A percentile compares a stretch with the other conserved stretches of the same genome.
phyloP scores from a whole-genome alignment of 2,113 vertebrate species.

The Chitala chitala region DNA sequence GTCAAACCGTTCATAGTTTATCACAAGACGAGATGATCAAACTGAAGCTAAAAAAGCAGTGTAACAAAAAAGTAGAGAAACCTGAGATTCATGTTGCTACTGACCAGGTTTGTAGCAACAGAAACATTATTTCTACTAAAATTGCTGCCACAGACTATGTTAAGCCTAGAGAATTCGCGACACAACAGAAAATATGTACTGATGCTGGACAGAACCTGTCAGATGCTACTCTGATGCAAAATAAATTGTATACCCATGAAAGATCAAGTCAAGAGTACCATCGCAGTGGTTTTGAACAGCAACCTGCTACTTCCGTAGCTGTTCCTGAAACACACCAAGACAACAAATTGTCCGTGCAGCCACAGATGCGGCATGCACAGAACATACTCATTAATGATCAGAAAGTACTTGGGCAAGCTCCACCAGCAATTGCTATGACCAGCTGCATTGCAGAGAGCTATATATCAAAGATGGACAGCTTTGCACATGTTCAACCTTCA shows the following conservation, averaged over 20 bases:
- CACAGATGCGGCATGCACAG: slow-evolving; percentile 32
- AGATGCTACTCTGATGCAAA: not conserved
- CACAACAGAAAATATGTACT: not conserved
- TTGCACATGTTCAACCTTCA: slow-evolving; percentile 23
- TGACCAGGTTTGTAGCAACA: not conserved
- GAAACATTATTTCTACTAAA: slow-evolving; percentile 2
- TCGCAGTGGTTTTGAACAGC: slow-evolving; percentile 23
- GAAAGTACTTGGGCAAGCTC: not conserved
- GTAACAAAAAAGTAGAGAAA: slow-evolving; percentile 68
- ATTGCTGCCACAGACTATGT: not conserved
- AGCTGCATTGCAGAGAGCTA: slow-evolving; percentile 6
- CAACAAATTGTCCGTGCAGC: slow-evolving; percentile 24
- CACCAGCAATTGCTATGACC: not conserved
- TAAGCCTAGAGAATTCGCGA: not conserved
- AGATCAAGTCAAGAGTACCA: slow-evolving; percentile 20
- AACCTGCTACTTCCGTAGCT: not conserved
- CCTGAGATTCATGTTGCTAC: slow-evolving; percentile 9
- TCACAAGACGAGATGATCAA: slow-evolving; percentile 79
- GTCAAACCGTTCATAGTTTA: slow-evolving; percentile 80
- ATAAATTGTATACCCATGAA: not conserved
- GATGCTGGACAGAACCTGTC: not conserved
- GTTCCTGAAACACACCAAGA: slow-evolving; percentile 17
- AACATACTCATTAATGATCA: slow-evolving; percentile 19
- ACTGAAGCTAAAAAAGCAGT: slow-evolving; percentile 76
- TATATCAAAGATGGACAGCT: slow-evolving; percentile 1